These are phyloP conservation scores for Phyto melanocephala DNA, from an alignment of 2,888 invertebrate genomes.

Conservation along the genomic window DNA sequence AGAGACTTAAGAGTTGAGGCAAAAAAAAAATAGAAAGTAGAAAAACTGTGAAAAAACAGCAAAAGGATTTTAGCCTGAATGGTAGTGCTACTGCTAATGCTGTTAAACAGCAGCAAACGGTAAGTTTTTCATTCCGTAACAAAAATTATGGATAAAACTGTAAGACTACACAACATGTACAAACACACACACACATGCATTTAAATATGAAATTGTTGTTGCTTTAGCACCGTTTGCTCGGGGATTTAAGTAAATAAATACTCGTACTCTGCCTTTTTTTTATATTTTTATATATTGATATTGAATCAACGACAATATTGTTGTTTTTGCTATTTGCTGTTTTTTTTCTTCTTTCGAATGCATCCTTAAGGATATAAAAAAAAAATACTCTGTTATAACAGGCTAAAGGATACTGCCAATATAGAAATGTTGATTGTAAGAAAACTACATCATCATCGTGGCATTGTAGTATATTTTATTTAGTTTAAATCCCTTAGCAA, in stretches of 20 bases:
- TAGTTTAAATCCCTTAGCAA: conserved; percentile 59
- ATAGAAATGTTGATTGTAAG: conserved; percentile 1
- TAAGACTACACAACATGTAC: neutral
- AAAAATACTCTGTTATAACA: no score
- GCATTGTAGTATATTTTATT: conserved; percentile 42
- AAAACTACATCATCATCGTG: conserved; percentile 20
- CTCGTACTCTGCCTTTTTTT: conserved; percentile 11
- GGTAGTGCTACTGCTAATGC: neutral
- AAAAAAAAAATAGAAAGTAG: conserved; percentile 10
- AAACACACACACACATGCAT: conserved; percentile 20
- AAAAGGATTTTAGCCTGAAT: conserved; percentile 65
- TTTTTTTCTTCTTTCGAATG: neutral
- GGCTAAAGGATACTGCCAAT: conserved; percentile 12
- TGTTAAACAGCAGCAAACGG: conserved; percentile 27
- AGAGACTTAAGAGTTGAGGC: conserved; percentile 74
- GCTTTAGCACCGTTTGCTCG: neutral
- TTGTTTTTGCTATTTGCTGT: neutral
- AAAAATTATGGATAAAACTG: conserved; percentile 38
- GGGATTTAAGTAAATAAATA: conserved; percentile 61
- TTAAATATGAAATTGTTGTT: conserved; percentile 3
- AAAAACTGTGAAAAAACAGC: neutral
- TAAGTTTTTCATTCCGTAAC: conserved; percentile 9
- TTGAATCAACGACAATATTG: conserved; percentile 38
- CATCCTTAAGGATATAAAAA: conserved; percentile 27
- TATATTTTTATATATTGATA: conserved; percentile 39